Evolutionary conservation across 2,113 vertebrate species (phyloP), one percentile per base, ranked within the genome.

Genomic region (Struthio camelus): DNA sequence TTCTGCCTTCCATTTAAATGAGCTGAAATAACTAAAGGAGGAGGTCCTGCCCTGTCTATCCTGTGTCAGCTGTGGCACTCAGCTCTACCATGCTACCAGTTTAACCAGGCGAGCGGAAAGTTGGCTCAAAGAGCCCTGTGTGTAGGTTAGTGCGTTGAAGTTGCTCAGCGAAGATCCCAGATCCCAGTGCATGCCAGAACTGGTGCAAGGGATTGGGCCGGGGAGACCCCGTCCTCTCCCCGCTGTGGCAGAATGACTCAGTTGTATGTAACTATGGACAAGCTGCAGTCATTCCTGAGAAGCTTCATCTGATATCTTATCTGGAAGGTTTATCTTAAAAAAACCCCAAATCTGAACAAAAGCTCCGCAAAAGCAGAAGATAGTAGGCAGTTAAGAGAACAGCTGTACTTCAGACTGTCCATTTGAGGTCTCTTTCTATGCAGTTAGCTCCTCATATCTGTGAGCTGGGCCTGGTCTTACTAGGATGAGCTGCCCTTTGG

Each of bases 341-440:
- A 90, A 77, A 1, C 3, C 6, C 66, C 19, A 90, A 36, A 70
- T 61, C 70, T 48, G 23, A 91, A 70, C 73, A 90, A 75, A 62
- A 77, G 54, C 6, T 54, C 53, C 20, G 36, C 40, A 72, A 46
- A 93, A 90, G 80, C 7, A 3, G 89, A 79, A 87, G 66, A 23
- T 70, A 40, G 54, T 11, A 48, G 62, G 71, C 28, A 79, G 40
- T 30, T 3, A 15, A 48, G 28, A 11, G 17, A 48, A 10, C 11
- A 13, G 17, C 59, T 75, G 78, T 34, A 17, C 27, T 4, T 90
- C 3, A 3, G 0, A 2, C 8, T n/a, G 20, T 54, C 3, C 1
- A 20, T 19, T 16, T 1, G 1, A 54, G 34, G 18, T 76, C 36
- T 64, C 30, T 54, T 28, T 59, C 58, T 1, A 1, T 30, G 38